phyloP scores from a whole-genome alignment of 1,140 invertebrate genomes.

The Stratiolaelaps scimitus region DNA sequence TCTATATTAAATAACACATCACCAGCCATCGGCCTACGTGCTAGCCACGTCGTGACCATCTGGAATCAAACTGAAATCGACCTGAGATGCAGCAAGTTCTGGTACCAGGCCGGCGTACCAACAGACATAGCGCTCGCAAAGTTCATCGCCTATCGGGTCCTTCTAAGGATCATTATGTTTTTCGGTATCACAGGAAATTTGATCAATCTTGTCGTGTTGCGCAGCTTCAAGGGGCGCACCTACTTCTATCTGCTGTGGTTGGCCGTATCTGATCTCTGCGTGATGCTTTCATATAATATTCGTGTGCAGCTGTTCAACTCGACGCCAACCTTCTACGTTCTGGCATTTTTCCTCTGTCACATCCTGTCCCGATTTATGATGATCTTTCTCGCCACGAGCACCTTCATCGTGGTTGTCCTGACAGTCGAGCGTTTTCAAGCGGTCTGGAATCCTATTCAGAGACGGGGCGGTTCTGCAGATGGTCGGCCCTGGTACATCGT shows the following conservation, averaged over 20 bases:
- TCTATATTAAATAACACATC: no score
- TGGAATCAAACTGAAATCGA: no score
- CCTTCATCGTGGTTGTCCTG: conserved; percentile 9
- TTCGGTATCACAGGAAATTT: not conserved
- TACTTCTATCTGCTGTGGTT: conserved; percentile 11
- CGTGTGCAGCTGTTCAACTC: not conserved
- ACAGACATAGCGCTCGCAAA: no score
- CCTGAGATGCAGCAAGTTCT: no score
- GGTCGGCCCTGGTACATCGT: not conserved
- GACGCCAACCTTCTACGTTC: not conserved
- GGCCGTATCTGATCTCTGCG: not conserved
- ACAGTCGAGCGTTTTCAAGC: conserved; percentile 15
- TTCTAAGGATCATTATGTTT: not conserved
- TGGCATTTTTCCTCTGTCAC: not conserved
- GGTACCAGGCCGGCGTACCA: no score
- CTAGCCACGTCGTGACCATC: no score
- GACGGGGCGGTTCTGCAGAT: not conserved
- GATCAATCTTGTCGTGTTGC: not conserved
- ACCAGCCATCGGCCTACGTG: no score
- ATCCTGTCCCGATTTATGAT: not conserved
- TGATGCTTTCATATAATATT: not conserved
- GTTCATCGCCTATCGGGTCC: no score
- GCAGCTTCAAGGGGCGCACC: not conserved
- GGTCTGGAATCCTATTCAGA: not conserved
- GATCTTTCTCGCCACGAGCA: not conserved